Percentiles rank a stretch among this genome's conserved stretches.
Conservation (phyloP, 2,888 invertebrate species). For the Chorisops tibialis region DNA sequence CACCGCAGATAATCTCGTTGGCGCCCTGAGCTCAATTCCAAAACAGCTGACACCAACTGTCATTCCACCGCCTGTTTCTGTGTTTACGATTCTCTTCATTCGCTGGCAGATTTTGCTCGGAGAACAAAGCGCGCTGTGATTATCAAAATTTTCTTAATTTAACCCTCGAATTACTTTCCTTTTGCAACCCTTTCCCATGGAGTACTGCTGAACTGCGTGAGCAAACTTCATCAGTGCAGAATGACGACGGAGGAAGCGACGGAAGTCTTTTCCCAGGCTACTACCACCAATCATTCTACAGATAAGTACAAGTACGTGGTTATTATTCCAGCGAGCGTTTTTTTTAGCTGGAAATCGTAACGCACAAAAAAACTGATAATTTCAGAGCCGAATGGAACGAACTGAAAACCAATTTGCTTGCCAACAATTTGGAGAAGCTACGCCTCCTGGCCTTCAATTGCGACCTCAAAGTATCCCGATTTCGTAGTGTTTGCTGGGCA, state of each 20-base stretch:
- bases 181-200: too few species aligned
- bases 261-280: conserved; percentile 1
- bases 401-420: conserved; percentile 47
- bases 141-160: too few species aligned
- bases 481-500: conserved; percentile 56
- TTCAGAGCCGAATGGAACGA: conserved; percentile 43
- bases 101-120: too few species aligned
- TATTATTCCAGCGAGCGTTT: background rate
- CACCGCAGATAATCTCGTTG: too few species aligned
- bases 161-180: too few species aligned
- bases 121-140: too few species aligned
- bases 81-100: too few species aligned
- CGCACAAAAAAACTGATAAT: background rate
- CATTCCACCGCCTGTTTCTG: too few species aligned
- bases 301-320: conserved; percentile 6
- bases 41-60: too few species aligned
- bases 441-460: conserved; percentile 50
- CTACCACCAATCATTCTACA: background rate
- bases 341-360: background rate
- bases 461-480: conserved; percentile 50
- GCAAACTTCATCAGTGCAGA: too few species aligned
- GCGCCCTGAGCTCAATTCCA: too few species aligned
- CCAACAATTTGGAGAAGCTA: conserved; percentile 53
- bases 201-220: too few species aligned
- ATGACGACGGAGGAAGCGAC: background rate